Percentiles rank a stretch among this genome's conserved stretches.
These are phyloP conservation scores for Tiliacea aurago DNA, from an alignment of 2,888 invertebrate species.

Conservation along the genomic window DNA sequence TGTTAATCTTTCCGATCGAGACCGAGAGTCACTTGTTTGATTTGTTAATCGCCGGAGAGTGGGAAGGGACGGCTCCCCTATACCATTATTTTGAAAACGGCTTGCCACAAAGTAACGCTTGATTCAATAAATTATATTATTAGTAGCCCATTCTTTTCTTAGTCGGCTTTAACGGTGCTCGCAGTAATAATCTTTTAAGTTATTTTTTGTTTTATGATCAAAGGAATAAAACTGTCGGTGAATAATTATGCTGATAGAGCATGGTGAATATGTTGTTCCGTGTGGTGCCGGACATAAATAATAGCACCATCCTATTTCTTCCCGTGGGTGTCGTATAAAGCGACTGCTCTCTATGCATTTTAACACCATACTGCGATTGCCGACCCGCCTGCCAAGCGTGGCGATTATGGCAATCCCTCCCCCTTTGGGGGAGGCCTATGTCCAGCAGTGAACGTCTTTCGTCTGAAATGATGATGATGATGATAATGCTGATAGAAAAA, in stretches of 20 bases:
- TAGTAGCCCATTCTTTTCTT: constrained; percentile 49
- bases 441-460: too few species aligned
- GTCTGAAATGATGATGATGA: too few species aligned
- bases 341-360: too few species aligned
- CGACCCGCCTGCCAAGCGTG: too few species aligned
- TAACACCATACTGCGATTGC: too few species aligned
- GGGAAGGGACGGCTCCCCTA: constrained; percentile 16
- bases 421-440: too few species aligned
- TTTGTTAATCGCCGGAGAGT: constrained; percentile 53
- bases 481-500: background rate
- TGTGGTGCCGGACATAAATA: too few species aligned
- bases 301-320: too few species aligned
- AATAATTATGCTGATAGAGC: constrained; percentile 21
- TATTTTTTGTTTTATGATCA: constrained; percentile 52
- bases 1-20: constrained; percentile 48
- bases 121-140: constrained; percentile 60
- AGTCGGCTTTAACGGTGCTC: constrained; percentile 34
- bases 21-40: constrained; percentile 56
- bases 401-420: too few species aligned
- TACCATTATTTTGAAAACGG: constrained; percentile 56
- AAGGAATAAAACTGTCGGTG: constrained; percentile 35
- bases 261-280: too few species aligned
- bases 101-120: constrained; percentile 47
- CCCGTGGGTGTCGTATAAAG: too few species aligned
- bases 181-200: constrained; percentile 41